Evolutionary conservation across 1,140 invertebrate genomes (phyloP).

Genomic region (Calliphora vicina): DNA sequence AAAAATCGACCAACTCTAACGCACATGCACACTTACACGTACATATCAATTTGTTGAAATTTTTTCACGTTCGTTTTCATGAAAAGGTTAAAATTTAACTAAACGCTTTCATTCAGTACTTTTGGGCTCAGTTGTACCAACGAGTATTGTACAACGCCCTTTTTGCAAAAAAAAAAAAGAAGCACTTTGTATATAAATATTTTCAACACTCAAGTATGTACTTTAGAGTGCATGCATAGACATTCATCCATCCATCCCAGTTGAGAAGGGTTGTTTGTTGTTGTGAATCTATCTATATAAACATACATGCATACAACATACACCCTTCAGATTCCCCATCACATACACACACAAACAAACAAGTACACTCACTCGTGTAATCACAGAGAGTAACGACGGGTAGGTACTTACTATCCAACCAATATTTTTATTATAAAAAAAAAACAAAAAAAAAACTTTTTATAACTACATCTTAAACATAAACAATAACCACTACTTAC

Average conservation of each 20-base stretch:
- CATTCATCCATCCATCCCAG: neutral
- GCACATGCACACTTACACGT: too few relatives aligned
- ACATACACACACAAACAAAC: neutral
- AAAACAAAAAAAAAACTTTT: too few relatives aligned
- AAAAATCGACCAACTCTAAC: too few relatives aligned
- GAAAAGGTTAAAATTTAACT: neutral
- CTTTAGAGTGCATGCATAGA: neutral
- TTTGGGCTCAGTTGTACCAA: too few relatives aligned
- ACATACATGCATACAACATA: neutral
- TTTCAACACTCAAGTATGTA: constrained; percentile 1
- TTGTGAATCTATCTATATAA: neutral
- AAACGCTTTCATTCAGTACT: neutral
- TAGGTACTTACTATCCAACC: neutral
- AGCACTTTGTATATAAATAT: constrained; percentile 9
- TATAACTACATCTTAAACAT: constrained; percentile 2
- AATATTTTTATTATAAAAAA: neutral
- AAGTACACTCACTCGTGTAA: neutral
- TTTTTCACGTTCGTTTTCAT: neutral
- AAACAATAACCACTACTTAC: neutral
- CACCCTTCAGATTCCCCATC: neutral
- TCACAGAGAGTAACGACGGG: neutral
- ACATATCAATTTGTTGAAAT: neutral
- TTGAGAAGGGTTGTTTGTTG: neutral
- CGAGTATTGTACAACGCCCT: neutral
- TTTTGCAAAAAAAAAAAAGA: constrained; percentile 8